Evolutionary conservation across 2,888 invertebrate species (phyloP), one percentile per base, ranked within the genome.

Genomic region (Pomacea canaliculata): DNA sequence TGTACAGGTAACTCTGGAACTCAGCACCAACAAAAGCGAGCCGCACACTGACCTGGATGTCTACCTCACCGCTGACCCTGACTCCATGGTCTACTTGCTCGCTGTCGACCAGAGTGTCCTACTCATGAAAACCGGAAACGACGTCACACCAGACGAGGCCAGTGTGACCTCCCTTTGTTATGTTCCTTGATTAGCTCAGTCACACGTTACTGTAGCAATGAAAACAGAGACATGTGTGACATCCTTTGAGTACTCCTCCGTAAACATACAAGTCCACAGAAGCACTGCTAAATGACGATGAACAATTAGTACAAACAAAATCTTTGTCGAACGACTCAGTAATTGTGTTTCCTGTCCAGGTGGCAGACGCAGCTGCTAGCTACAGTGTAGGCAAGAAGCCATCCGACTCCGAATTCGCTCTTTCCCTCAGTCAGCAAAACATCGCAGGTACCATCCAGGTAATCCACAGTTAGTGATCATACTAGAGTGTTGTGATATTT

Each of bases 51-150:
- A 94, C 78, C 93, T 97, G 1, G 94, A 95, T 82, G 91, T 98
- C 19, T 93, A 93, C 8, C 94, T 97, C n/a, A 92, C 93, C 37
- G 94, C 97, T 0, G 95, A 95, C 88, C 94, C 96, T 0, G 95
- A 96, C 85, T 96, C 97, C 0, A 94, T 94, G 85, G 94, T 97
- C 27, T 97, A 96, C 4, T 91, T 98, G 19, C 92, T 98, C 81
- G 98, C 96, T 0, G 94, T 96, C 16, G 98, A 98, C 91, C 94
- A 96, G 90, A 95, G 95, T 88, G 95, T 95, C 5, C 89, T 94
- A 12, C 89, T 95, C 19, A 91, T 96, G 10, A 94, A 94, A 87
- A 92, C 93, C 16, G 96, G 96, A 86, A 94, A 95, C 86, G 94
- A 94, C 86, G 92, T 94, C 81, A 92, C 93, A 69, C 87, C 92